Evolutionary conservation across 2,797 vertebrate species (phyloP).

Genomic region (Eremophila alpestris): DNA sequence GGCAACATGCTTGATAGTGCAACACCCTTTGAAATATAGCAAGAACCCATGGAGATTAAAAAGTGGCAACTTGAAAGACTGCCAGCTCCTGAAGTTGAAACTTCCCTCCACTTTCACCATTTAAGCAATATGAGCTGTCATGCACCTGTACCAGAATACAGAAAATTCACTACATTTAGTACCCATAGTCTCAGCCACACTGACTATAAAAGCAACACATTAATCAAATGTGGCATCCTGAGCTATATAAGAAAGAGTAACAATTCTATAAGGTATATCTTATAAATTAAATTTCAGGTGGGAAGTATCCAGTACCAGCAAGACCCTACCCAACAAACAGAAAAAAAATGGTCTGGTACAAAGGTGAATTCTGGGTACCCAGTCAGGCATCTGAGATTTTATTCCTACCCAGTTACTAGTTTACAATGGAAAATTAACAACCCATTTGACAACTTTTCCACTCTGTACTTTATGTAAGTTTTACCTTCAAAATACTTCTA

Average conservation of each 20-base stretch:
- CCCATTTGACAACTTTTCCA: not conserved
- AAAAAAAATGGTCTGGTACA: not conserved
- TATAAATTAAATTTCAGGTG: not conserved
- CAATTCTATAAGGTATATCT: not conserved
- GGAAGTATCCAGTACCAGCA: not conserved
- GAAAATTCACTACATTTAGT: not conserved
- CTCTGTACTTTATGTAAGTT: not conserved
- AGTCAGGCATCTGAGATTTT: not conserved
- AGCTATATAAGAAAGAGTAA: not conserved
- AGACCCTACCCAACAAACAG: not conserved
- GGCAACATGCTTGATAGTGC: not conserved
- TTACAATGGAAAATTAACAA: not conserved
- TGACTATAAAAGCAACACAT: not conserved
- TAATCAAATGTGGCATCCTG: not conserved
- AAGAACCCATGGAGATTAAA: not conserved
- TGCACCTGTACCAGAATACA: not conserved
- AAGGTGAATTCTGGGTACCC: not conserved
- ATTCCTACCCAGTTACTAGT: not conserved
- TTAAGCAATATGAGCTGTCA: not conserved
- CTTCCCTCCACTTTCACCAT: not conserved
- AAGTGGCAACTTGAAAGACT: not conserved
- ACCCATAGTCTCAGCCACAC: not conserved
- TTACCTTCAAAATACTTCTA: not conserved
- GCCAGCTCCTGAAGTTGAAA: not conserved
- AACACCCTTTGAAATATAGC: not conserved